phyloP scores from a whole-genome alignment of 2,797 vertebrate genomes.

The Rhodeus uyekii region DNA sequence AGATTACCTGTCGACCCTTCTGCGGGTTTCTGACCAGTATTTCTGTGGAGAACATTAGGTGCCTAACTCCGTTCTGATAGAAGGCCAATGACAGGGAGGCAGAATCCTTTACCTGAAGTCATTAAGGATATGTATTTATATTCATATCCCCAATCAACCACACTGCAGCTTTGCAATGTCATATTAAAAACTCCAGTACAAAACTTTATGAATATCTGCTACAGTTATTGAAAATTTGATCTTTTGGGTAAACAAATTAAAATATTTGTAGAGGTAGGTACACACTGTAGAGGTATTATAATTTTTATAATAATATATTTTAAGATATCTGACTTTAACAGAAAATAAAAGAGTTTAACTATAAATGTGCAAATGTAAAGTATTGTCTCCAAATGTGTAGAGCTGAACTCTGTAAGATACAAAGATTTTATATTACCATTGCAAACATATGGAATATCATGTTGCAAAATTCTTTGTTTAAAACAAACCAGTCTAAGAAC shows the following conservation, averaged over 20 bases:
- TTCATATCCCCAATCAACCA: slow-evolving; percentile 21
- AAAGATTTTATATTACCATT: neutral
- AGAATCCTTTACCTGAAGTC: slow-evolving; percentile 36
- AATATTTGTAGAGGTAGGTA: too few species aligned
- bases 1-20: slow-evolving; percentile 7
- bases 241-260: slow-evolving; percentile 24
- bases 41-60: neutral
- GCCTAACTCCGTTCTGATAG: neutral
- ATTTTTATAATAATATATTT: neutral
- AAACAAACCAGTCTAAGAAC: too few species aligned
- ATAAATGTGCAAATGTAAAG: slow-evolving; percentile 1
- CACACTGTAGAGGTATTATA: neutral
- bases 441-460: neutral
- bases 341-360: slow-evolving; percentile 17
- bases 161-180: neutral
- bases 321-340: neutral
- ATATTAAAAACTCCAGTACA: slow-evolving; percentile 7
- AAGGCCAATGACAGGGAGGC: neutral
- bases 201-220: neutral
- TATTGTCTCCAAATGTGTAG: neutral
- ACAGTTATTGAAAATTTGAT: slow-evolving; percentile 32
- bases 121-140: slow-evolving; percentile 10
- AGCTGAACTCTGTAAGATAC: neutral
- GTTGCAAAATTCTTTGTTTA: too few species aligned
- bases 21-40: neutral